Evolutionary conservation across 2,888 invertebrate species (phyloP).

Genomic region (Pediacus dermestoides): DNA sequence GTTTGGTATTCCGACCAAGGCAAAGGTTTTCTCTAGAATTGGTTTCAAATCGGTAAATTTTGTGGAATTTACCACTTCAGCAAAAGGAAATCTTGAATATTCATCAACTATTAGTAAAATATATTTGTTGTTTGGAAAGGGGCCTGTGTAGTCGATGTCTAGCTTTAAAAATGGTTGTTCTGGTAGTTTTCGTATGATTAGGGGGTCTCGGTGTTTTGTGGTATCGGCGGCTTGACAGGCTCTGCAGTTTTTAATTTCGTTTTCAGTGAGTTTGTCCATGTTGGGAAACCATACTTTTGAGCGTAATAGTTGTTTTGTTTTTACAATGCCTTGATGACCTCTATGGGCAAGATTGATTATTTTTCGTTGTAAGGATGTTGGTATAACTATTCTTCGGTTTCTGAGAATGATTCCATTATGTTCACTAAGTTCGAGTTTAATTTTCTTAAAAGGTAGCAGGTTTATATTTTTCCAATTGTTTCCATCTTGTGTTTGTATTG

Average conservation of each 20-base stretch:
- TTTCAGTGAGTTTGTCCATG: conserved; percentile 8
- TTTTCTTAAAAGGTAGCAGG: conserved; percentile 7
- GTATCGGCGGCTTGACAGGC: conserved; percentile 2
- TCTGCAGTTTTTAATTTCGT: conserved; percentile 1
- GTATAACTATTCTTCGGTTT: conserved; percentile 8
- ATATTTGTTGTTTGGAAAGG: conserved; percentile 17
- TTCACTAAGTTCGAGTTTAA: conserved; percentile 9
- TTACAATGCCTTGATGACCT: conserved; percentile 19
- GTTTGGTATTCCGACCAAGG: conserved; percentile 13
- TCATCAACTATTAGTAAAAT: conserved; percentile 11
- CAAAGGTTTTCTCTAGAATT: conserved; percentile 13
- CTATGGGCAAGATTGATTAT: conserved; percentile 19
- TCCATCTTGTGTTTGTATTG: neutral
- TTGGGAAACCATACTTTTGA: conserved; percentile 24
- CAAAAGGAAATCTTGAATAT: conserved; percentile 15
- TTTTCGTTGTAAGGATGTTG: conserved; percentile 7
- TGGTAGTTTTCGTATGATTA: neutral
- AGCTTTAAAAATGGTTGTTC: conserved; percentile 11
- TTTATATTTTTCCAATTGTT: conserved; percentile 6
- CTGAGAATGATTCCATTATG: conserved; percentile 10
- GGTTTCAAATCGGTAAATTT: conserved; percentile 13
- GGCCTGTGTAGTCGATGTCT: conserved; percentile 16
- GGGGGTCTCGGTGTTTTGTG: neutral
- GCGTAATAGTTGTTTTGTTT: conserved; percentile 19
- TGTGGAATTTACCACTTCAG: conserved; percentile 13